Conservation (phyloP, 2,888 invertebrate species). For the Nephrocerus scutellatus region DNA sequence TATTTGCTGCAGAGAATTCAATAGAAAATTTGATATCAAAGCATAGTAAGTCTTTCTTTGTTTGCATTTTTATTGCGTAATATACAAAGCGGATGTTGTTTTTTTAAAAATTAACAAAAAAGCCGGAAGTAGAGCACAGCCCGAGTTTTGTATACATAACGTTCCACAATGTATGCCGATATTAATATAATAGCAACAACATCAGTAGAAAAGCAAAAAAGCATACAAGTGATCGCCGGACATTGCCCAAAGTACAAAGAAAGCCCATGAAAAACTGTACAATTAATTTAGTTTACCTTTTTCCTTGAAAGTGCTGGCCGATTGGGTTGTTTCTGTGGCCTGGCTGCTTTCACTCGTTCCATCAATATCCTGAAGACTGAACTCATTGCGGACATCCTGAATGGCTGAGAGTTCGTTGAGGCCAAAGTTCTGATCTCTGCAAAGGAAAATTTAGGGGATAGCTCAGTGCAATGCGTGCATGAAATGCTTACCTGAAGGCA, state of each 20-base stretch:
- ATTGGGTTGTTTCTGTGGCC: conserved; percentile 41
- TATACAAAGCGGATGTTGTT: no score
- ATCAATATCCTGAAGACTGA: conserved; percentile 57
- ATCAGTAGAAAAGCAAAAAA: no score
- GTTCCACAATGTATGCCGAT: no score
- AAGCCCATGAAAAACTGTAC: not conserved
- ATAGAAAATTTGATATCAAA: no score
- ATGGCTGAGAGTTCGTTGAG: conserved; percentile 53
- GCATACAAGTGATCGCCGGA: not conserved
- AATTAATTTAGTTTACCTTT: conserved; percentile 53
- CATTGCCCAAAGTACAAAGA: not conserved
- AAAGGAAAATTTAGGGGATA: conserved; percentile 33
- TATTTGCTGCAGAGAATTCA: no score
- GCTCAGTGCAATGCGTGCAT: conserved; percentile 5
- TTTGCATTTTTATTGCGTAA: no score
- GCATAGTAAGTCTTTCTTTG: no score
- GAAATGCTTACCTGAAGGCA: conserved; percentile 40
- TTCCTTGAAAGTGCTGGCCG: conserved; percentile 54
- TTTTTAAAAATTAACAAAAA: no score
- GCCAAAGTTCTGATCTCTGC: conserved; percentile 57
- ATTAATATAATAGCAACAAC: no score
- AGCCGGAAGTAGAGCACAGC: no score
- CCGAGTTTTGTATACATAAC: no score
- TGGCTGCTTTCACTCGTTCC: conserved; percentile 30
- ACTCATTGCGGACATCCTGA: conserved; percentile 52